Conservation (phyloP, 2,113 vertebrate genomes). For the Myanophis thanlyinensis region DNA sequence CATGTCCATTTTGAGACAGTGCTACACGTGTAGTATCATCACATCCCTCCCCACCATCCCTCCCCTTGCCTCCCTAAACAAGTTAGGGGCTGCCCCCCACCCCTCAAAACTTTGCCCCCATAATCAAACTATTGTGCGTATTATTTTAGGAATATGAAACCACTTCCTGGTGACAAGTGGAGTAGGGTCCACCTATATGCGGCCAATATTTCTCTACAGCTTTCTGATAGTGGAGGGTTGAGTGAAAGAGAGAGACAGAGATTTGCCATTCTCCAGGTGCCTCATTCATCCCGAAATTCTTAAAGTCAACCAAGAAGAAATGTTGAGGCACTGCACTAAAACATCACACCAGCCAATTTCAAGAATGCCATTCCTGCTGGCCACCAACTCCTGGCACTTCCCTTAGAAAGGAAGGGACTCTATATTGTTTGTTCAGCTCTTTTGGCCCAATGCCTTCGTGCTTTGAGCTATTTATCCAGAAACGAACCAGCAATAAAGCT, state of each 20-base stretch:
- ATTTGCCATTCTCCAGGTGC: neutral
- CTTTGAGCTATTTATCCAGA: constrained; percentile 6
- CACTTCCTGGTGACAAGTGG: neutral
- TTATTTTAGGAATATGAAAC: neutral
- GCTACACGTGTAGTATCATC: neutral
- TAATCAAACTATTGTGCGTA: neutral
- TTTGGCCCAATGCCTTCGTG: neutral
- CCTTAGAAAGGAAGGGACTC: neutral
- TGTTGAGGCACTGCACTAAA: neutral
- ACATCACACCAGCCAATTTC: neutral
- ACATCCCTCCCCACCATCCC: neutral
- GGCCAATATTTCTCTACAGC: neutral
- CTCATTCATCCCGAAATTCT: neutral
- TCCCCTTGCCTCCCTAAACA: neutral
- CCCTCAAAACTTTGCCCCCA: neutral
- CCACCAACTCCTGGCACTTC: neutral
- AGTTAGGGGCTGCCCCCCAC: neutral
- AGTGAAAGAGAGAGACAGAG: neutral
- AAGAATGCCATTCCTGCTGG: neutral
- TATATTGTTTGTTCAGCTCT: neutral
- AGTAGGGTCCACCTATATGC: neutral
- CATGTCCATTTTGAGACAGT: neutral
- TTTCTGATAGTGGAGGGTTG: neutral
- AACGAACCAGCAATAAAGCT: constrained; percentile 19
- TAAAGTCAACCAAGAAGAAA: neutral